Conservation (phyloP, 2,888 invertebrate genomes). For the Acholoe squamosa region DNA sequence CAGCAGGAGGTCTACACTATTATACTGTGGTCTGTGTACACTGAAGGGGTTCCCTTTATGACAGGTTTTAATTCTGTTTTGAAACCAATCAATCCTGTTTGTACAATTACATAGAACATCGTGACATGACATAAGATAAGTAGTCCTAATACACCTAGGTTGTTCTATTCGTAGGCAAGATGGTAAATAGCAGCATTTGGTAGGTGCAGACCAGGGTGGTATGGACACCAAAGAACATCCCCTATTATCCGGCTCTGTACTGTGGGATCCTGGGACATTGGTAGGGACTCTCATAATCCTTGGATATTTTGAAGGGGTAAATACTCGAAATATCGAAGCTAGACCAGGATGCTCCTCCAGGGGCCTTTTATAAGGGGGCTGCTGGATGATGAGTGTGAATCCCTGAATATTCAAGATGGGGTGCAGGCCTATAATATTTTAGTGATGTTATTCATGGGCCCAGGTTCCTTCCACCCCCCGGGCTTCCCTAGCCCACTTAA, state of each 20-base stretch:
- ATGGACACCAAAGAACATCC: neutral
- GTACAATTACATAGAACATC: neutral
- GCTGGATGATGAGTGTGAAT: too few relatives aligned
- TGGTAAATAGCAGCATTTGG: neutral
- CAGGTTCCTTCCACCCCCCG: neutral
- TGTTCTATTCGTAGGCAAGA: neutral
- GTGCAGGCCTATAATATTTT: neutral
- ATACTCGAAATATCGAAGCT: too few relatives aligned
- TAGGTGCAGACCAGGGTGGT: neutral
- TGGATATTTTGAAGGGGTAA: too few relatives aligned
- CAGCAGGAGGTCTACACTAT: neutral
- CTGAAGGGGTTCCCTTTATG: conserved; percentile 22
- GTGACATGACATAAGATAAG: neutral
- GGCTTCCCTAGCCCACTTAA: too few relatives aligned
- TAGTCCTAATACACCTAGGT: neutral
- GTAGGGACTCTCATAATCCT: too few relatives aligned
- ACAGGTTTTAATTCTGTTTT: neutral
- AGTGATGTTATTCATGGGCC: neutral
- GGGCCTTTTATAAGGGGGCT: too few relatives aligned
- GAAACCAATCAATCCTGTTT: conserved; percentile 6
- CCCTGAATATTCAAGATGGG: too few relatives aligned
- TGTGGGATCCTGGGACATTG: neutral
- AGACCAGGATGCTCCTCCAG: too few relatives aligned
- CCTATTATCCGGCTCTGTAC: neutral
- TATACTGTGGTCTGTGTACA: neutral